Evolutionary conservation across 1,140 invertebrate genomes (phyloP).

Genomic region (Apis florea): DNA sequence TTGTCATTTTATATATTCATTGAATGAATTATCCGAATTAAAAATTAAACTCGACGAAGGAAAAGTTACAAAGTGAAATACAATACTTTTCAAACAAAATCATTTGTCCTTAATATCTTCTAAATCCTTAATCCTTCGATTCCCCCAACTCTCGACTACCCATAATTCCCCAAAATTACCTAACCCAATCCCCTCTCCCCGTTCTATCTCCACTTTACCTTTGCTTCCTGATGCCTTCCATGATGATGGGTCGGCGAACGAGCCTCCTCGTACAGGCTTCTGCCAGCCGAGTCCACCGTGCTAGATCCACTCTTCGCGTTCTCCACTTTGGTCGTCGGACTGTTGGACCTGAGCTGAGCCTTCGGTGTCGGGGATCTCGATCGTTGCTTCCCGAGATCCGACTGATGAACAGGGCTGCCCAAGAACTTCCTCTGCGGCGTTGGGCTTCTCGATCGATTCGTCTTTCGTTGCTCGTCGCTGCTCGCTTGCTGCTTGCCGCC

Average conservation of each 20-base stretch:
- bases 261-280: constrained; percentile 64
- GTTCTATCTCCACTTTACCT: constrained; percentile 29
- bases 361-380: constrained; percentile 78
- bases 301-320: constrained; percentile 52
- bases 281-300: constrained; percentile 60
- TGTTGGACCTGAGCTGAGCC: constrained; percentile 62
- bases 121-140: too few species aligned
- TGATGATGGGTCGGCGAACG: constrained; percentile 68
- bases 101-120: too few species aligned
- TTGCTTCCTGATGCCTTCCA: constrained; percentile 44
- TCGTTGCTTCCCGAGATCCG: constrained; percentile 65
- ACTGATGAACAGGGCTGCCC: constrained; percentile 62
- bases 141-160: neutral
- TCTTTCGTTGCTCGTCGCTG: constrained; percentile 76
- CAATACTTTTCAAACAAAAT: too few species aligned
- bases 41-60: too few species aligned
- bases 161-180: neutral
- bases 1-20: too few species aligned
- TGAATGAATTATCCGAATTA: too few species aligned
- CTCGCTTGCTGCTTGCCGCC: constrained; percentile 44
- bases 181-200: neutral
- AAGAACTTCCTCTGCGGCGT: constrained; percentile 73
- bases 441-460: constrained; percentile 78
- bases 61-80: too few species aligned
- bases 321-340: constrained; percentile 71